A percentile compares a stretch with the other conserved stretches of the same genome.
Evolutionary conservation across 2,797 vertebrate genomes (phyloP).

Genomic region (Gobio occitaniae): DNA sequence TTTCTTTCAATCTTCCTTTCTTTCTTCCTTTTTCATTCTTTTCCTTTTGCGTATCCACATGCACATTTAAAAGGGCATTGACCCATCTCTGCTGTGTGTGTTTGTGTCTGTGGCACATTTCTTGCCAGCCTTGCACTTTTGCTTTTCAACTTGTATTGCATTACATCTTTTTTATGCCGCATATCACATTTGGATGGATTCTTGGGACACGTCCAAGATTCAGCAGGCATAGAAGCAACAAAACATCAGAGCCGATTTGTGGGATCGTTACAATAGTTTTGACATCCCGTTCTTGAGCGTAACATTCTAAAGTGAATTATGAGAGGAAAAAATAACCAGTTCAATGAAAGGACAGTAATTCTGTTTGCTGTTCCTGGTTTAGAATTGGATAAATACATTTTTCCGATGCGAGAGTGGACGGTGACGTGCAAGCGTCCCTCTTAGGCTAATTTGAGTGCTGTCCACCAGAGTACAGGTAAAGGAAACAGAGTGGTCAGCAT

Average conservation of each 20-base stretch:
- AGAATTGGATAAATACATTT: conserved; percentile 52
- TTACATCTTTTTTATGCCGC: conserved; percentile 51
- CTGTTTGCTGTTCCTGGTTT: conserved; percentile 43
- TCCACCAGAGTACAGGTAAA: neutral
- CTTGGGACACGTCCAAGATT: conserved; percentile 56
- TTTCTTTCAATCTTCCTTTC: neutral
- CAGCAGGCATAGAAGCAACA: conserved; percentile 48
- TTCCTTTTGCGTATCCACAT: conserved; percentile 29
- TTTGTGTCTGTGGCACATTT: conserved; percentile 6
- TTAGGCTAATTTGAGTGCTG: conserved; percentile 41
- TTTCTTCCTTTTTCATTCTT: too few species aligned
- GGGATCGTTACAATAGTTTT: conserved; percentile 50
- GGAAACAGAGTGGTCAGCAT: neutral
- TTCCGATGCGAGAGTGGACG: conserved; percentile 33
- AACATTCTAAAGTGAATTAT: conserved; percentile 59
- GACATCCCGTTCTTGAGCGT: conserved; percentile 41
- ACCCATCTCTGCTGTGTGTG: conserved; percentile 20
- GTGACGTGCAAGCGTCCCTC: conserved; percentile 42
- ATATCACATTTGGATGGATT: conserved; percentile 60
- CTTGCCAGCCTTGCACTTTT: conserved; percentile 53
- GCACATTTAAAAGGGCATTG: conserved; percentile 48
- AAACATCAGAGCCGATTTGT: conserved; percentile 61
- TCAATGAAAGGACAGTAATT: conserved; percentile 50
- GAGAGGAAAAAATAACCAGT: conserved; percentile 44
- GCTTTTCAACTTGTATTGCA: conserved; percentile 49